These are phyloP conservation scores for Carduelis carduelis DNA, from an alignment of 2,797 vertebrate species.

Conservation along the genomic window DNA sequence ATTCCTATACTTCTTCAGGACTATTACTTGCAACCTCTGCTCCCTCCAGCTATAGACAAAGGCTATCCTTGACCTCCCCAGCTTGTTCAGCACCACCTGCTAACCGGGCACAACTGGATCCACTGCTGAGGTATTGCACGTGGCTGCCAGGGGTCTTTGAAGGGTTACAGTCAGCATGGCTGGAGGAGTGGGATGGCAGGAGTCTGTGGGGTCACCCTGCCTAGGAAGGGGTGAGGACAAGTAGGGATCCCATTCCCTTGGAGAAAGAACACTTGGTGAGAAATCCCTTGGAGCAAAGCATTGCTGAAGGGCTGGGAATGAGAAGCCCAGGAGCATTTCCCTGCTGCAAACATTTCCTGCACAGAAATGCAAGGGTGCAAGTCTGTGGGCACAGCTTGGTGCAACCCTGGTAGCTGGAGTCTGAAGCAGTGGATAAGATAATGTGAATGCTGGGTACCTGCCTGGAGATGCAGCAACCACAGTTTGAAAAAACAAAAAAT, in stretches of 20 bases:
- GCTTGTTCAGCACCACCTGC: fast-evolving
- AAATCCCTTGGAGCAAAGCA: neutral
- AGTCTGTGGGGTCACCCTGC: neutral
- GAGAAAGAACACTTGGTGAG: neutral
- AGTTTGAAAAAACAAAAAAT: neutral
- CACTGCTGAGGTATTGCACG: neutral
- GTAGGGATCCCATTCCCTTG: neutral
- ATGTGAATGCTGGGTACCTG: neutral
- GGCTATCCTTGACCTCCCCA: fast-evolving
- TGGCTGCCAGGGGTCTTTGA: neutral
- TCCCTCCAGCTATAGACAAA: fast-evolving
- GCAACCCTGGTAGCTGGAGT: fast-evolving
- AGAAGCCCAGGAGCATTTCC: neutral
- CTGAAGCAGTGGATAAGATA: neutral
- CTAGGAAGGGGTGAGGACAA: neutral
- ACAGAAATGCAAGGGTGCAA: neutral
- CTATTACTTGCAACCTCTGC: neutral
- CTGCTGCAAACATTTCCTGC: fast-evolving
- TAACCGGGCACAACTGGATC: neutral
- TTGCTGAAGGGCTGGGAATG: neutral
- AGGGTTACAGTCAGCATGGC: fast-evolving
- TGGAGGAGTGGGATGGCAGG: neutral
- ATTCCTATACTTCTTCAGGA: neutral
- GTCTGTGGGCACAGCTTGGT: fast-evolving
- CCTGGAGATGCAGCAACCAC: neutral